These are phyloP conservation scores for Pyrrhura leucotis DNA, from an alignment of 2,797 vertebrate species.

Conservation along the genomic window DNA sequence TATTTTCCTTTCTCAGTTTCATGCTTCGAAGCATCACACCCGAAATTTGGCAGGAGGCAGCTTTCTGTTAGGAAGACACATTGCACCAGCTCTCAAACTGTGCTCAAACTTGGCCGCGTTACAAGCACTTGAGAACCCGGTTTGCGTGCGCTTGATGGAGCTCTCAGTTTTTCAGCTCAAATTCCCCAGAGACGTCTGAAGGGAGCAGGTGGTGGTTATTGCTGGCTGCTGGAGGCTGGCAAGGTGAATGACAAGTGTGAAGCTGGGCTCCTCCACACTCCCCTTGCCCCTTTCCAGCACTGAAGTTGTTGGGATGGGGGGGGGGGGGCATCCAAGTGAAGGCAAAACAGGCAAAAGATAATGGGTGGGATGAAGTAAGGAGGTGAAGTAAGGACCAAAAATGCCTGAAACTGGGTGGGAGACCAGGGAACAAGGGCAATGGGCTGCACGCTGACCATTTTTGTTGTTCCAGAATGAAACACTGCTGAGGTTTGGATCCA, in stretches of 20 bases:
- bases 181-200: neutral
- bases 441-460: neutral
- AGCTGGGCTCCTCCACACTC: neutral
- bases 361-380: neutral
- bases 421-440: neutral
- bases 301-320: neutral
- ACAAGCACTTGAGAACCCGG: slow-evolving; percentile 26
- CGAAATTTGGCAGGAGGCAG: slow-evolving; percentile 29
- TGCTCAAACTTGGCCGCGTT: slow-evolving; percentile 40
- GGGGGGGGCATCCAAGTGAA: neutral
- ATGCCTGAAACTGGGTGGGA: neutral
- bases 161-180: neutral
- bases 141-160: neutral
- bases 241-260: neutral
- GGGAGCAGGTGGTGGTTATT: neutral
- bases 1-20: slow-evolving; percentile 32
- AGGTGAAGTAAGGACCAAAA: neutral
- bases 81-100: slow-evolving; percentile 51
- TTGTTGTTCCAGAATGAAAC: neutral
- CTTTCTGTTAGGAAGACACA: slow-evolving; percentile 59
- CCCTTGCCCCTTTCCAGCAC: neutral
- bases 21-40: neutral
- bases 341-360: neutral
- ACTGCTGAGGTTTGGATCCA: neutral
- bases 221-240: neutral